Base-by-base conservation (phyloP, 2,888 invertebrate genomes). In the Tridacna crocea region DNA sequence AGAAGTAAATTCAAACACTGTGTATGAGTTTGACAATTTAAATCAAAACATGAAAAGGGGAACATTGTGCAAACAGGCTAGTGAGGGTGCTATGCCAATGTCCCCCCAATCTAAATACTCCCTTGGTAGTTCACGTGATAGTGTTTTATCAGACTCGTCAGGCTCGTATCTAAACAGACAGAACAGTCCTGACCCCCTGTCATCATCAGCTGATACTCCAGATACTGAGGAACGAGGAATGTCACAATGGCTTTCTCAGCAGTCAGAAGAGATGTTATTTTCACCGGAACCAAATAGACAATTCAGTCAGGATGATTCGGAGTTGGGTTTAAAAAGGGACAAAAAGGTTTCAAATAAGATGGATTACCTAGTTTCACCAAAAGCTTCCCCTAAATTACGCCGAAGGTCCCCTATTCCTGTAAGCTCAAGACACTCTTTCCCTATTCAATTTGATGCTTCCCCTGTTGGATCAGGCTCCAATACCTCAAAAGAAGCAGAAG, bases 81-180 rank as follows among this genome's bases (percentile, higher is more conserved):
- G 85, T 75, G 90, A 90, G 72, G 90, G 88, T 84, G 90, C 89
- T 58, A 89, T 90, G 47, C 91, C 91, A 19, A 86, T 87, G 68
- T 92, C 91, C 24, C 91, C 91, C 15, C 88, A 90, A 74, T 91
- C 91, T 27, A 90, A 88, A 82, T 83, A 87, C 83, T 92, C 91
- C 4, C 80, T 87, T 55, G 87, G 87, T 75, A 91, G 90, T 82
- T 91, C 91, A 26, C 72, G 89, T 24, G 91, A 92, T 80, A 91
- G 91, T 85, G 87, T 89, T 72, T 79, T 90, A 24, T 90, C 91
- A 3, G 90, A 91, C 76, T 91, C 91, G 0, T 89, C 88, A 3
- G 88, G 87, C 17, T 89, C 90, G 3, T 89, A 80, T 68, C 68
- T 88, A 27, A 85, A 85, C 47, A 66, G 88, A 58, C 88, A 89